Base-by-base conservation (phyloP, 1,140 invertebrate genomes). In the Hyposmocoma kahamanoa region DNA sequence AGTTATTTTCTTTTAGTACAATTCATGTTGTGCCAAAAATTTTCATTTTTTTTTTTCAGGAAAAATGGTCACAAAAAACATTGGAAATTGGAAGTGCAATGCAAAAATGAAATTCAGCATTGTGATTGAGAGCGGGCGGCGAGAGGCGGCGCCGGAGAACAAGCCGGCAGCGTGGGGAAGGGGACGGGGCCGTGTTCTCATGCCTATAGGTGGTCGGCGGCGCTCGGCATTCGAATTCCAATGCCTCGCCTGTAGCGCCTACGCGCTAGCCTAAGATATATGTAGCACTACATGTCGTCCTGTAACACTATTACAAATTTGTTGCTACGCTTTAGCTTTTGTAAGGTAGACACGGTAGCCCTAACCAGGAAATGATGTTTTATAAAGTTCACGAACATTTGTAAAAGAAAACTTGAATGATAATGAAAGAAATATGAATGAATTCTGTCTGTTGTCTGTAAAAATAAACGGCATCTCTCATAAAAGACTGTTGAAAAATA, bases 191-290 rank as follows among this genome's bases (percentile, higher is more conserved):
- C 62, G 50, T 62, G 73, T 81, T 82, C 76, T 78, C 81, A 83
- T 79, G 79, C 75, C 76, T 81, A 74, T 83, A 79, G 81, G 81
- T 83, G 81, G 81, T 82, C 81, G 69, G 63, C 81, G 69, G 63
- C 76, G 77, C 69, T 79, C 74, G 72, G 81, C 81, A 83, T 81
- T 83, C 77, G 66, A 83, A 85, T 85, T 85, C 81, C 79, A 77
- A 74, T 76, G 74, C 68, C 64, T 74, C 65, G 75, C 71, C 74
- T 74, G 67, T 72, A 79, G 73, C 76, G 79, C 81, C 79, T 84
- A 84, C 79, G 81, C 79, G 77, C 68, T 66, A 67, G 60, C 59
- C 59, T 65, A 48, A 51, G 53, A 57, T 62, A 58, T 58, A 53
- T 54, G 26, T 56, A 52, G 38, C 38, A 21, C 46, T 48, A 48